Percentiles rank a stretch among this genome's conserved stretches.
Evolutionary conservation across 2,888 invertebrate genomes (phyloP).

Genomic region (Drosophila suboccidentalis): DNA sequence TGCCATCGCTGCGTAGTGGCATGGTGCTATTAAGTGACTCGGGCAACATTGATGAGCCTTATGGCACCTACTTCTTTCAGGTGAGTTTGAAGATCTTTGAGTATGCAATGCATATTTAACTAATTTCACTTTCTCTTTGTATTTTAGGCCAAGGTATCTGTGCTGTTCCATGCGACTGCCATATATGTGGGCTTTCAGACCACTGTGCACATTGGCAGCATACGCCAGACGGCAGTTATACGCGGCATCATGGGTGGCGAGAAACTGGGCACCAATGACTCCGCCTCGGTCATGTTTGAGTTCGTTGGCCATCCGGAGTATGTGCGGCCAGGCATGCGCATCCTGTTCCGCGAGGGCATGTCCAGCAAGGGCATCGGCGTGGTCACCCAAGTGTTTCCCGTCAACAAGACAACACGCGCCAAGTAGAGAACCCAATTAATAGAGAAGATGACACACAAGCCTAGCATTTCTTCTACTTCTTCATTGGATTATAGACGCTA

Average conservation of each 20-base stretch:
- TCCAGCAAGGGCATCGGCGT: slow-evolving; percentile 94
- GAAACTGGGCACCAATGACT: slow-evolving; percentile 91
- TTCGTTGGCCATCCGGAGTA: slow-evolving; percentile 96
- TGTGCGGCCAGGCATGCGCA: slow-evolving; percentile 90
- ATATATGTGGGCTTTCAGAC: slow-evolving; percentile 95
- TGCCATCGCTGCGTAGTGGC: slow-evolving; percentile 90
- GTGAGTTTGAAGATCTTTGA: slow-evolving; percentile 74
- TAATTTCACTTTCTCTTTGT: too few species aligned
- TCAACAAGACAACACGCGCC: slow-evolving; percentile 78
- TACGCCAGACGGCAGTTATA: slow-evolving; percentile 97
- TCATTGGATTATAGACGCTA: not conserved
- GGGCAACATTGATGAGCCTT: slow-evolving; percentile 85
- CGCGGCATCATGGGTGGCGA: slow-evolving; percentile 89
- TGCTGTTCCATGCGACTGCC: slow-evolving; percentile 94
- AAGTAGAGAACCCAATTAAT: slow-evolving; percentile 36
- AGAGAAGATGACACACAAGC: slow-evolving; percentile 4
- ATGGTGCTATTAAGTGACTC: slow-evolving; percentile 90
- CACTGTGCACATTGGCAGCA: slow-evolving; percentile 97
- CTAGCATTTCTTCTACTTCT: slow-evolving; percentile 27
- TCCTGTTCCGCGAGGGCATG: slow-evolving; percentile 93
- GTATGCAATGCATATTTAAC: not conserved
- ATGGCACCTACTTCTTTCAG: slow-evolving; percentile 89
- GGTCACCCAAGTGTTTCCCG: slow-evolving; percentile 91
- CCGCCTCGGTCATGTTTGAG: slow-evolving; percentile 94
- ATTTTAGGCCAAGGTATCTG: slow-evolving; percentile 92